A percentile compares a stretch with the other conserved stretches of the same genome.
These are phyloP conservation scores for Phortica magna DNA, from an alignment of 2,888 invertebrate genomes.

Conservation along the genomic window DNA sequence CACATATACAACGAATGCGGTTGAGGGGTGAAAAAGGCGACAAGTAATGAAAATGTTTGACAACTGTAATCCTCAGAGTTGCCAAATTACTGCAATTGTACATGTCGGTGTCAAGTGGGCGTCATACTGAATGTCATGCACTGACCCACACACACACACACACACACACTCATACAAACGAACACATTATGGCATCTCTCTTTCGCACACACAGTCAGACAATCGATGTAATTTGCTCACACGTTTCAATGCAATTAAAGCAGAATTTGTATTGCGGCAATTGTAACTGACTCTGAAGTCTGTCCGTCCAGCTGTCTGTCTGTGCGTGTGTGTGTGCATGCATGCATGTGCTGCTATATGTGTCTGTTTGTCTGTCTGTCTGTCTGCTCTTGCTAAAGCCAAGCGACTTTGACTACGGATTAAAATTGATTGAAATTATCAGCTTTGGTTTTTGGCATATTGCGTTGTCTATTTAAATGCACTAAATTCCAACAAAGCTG, in stretches of 20 bases:
- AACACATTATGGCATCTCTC: not conserved
- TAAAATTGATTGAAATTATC: conserved; percentile 73
- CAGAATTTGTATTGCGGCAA: not conserved
- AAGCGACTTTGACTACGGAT: conserved; percentile 49
- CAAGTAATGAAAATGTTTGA: conserved; percentile 24
- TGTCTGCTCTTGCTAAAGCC: conserved; percentile 7
- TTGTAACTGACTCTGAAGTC: conserved; percentile 11
- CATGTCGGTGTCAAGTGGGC: conserved; percentile 21
- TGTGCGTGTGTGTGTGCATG: not conserved
- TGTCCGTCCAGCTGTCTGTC: conserved; percentile 21
- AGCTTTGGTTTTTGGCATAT: conserved; percentile 68
- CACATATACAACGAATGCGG: not conserved
- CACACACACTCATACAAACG: conserved; percentile 6
- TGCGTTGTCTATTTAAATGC: conserved; percentile 41
- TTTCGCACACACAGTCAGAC: not conserved
- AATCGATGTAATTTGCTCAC: not conserved
- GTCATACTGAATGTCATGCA: conserved; percentile 10
- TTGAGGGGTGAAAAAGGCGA: not conserved
- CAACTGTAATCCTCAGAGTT: conserved; percentile 36
- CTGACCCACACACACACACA: conserved; percentile 37
- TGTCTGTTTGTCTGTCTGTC: conserved; percentile 2
- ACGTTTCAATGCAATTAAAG: not conserved
- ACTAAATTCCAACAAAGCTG: conserved; percentile 2
- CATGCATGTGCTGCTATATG: conserved; percentile 4
- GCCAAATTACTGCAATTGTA: conserved; percentile 32